Conservation (phyloP, 2,797 vertebrate genomes). For the Setipinna tenuifilis region DNA sequence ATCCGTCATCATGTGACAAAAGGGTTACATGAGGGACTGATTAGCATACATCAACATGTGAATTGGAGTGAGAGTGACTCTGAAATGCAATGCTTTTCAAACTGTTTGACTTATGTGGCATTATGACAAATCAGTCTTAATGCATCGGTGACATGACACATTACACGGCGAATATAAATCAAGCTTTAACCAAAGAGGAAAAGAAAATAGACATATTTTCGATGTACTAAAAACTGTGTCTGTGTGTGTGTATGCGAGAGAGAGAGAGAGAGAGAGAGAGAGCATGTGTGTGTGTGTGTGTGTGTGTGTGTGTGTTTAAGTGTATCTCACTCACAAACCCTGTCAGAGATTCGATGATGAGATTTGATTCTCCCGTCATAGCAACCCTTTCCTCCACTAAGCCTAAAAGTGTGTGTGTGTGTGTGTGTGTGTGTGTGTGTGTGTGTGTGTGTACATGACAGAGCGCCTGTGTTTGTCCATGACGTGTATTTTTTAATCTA, state of each 20-base stretch:
- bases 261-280: too few species aligned
- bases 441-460: not conserved
- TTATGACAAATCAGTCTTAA: too few species aligned
- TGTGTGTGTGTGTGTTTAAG: not conserved
- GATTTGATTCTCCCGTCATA: not conserved
- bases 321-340: not conserved
- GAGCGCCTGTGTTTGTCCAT: not conserved
- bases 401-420: not conserved
- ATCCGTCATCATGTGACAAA: too few species aligned
- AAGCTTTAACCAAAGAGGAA: not conserved
- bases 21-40: too few species aligned
- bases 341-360: not conserved
- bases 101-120: too few species aligned
- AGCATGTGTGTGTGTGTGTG: slow-evolving; percentile 9
- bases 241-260: not conserved
- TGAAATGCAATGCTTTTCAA: too few species aligned
- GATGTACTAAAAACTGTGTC: not conserved
- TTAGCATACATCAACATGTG: too few species aligned
- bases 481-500: not conserved
- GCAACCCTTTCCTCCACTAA: not conserved
- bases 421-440: not conserved
- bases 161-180: too few species aligned
- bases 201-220: not conserved
- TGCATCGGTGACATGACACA: too few species aligned
- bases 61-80: too few species aligned